Evolutionary conservation across 23 tunicate species (phyloP).

Genomic region (Phallusia fumigata): DNA sequence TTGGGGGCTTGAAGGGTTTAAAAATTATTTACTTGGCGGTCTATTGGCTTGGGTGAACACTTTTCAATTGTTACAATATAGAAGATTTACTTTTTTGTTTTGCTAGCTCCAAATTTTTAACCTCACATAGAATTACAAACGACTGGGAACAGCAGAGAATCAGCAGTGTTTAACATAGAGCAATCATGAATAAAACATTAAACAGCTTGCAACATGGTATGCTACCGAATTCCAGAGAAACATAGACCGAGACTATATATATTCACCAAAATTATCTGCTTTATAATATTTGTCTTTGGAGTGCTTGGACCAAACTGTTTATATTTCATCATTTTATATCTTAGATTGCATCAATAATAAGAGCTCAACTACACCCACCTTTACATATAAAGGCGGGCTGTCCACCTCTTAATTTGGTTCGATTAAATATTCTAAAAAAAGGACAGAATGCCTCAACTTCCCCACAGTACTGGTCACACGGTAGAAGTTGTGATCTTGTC

Average conservation of each 20-base stretch:
- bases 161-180: not conserved
- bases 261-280: not conserved
- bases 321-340: no score
- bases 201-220: not conserved
- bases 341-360: no score
- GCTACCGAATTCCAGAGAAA: no score
- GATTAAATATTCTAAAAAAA: slow-evolving; percentile 33
- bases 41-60: not conserved
- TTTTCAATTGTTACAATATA: not conserved
- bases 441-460: slow-evolving; percentile 26
- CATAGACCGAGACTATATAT: no score
- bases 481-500: not conserved
- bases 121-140: not conserved
- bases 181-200: not conserved
- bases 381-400: slow-evolving; percentile 37
- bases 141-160: not conserved
- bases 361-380: not conserved
- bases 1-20: no score
- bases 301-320: no score
- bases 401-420: slow-evolving; percentile 42
- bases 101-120: not conserved
- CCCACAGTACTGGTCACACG: not conserved
- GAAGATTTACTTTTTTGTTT: not conserved
- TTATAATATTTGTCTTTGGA: not conserved
- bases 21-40: no score